Evolutionary conservation across 2,797 vertebrate species (phyloP), one percentile per base, ranked within the genome.

Genomic region (Sebastes itinus): DNA sequence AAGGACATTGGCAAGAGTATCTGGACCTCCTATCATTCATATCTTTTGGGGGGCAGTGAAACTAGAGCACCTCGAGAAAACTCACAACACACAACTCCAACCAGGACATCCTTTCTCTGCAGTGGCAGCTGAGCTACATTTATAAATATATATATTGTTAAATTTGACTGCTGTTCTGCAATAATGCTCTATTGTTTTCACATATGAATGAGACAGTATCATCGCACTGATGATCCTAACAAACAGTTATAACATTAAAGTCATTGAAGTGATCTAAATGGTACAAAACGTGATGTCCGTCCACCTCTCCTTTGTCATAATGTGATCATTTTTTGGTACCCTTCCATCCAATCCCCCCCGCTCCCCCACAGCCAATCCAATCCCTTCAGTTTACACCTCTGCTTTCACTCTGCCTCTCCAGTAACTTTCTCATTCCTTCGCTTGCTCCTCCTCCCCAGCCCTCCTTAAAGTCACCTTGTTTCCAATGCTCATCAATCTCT

Each of bases 381-480:
- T 56, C 25, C 67, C 56, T 75, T 63, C 8, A 35, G 76, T 74
- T 71, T 56, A 75, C 63, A 42, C 66, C 38, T 78, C 67, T 78
- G 77, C 75, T 62, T 81, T 83, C 70, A 54, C 67, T 79, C 81
- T 80, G 33, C 76, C 69, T 88, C 65, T 61, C 72, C 65, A 35
- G 66, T 67, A 82, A 83, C 35, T 70, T 81, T 87, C 28, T 69
- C 80, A 68, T 73, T 73, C 32, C 55, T 65, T 71, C 38, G 33
- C 73, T 72, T 59, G 62, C 83, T 75, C 70, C 83, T 77, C 80
- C 82, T 72, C 61, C 65, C 77, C n/a, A 23, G 42, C 81, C 63
- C 77, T 94, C 87, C 81, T 92, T 92, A 86, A 91, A 91, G 92
- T 95, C 94, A 95, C 92, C 94, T 96, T 96, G 90, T 78, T 75